phyloP scores from a whole-genome alignment of 2,888 invertebrate species.

The Parapristionchus giblindavisi region DNA sequence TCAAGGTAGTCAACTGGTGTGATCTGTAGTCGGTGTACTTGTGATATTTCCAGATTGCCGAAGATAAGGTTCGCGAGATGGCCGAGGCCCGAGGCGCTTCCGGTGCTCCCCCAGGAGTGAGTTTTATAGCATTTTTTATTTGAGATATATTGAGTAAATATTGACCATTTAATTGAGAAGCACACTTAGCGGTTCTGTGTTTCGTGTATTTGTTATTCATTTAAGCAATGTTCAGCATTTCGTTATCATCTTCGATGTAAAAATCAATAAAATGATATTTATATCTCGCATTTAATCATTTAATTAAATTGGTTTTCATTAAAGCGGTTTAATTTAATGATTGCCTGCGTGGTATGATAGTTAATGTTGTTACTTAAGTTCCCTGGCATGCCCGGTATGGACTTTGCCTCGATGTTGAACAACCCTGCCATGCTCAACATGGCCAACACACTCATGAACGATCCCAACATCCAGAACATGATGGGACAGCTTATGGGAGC shows the following conservation, averaged over 20 bases:
- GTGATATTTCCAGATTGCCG: slow-evolving; percentile 79
- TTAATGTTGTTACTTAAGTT: not conserved
- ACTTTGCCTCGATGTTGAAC: slow-evolving; percentile 75
- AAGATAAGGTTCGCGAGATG: slow-evolving; percentile 76
- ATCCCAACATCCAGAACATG: slow-evolving; percentile 78
- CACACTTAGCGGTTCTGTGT: too few species aligned
- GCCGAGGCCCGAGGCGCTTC: slow-evolving; percentile 14
- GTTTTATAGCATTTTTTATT: not conserved
- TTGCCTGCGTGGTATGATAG: not conserved
- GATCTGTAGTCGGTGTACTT: not conserved
- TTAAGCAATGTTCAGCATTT: not conserved
- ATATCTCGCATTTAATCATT: not conserved
- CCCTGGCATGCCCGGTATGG: slow-evolving; percentile 37
- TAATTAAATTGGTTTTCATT: not conserved
- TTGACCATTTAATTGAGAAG: too few species aligned
- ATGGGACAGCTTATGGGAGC: slow-evolving; percentile 59
- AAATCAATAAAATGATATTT: not conserved
- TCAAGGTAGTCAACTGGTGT: slow-evolving; percentile 40
- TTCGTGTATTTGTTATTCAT: not conserved
- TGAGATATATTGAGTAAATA: not conserved
- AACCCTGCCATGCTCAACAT: slow-evolving; percentile 82
- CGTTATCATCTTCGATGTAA: not conserved
- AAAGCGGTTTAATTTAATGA: not conserved
- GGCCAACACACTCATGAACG: slow-evolving; percentile 71
- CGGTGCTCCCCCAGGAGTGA: slow-evolving; percentile 22